A percentile compares a stretch with the other conserved stretches of the same genome.
These are phyloP conservation scores for Chromobotia macracanthus DNA, from an alignment of 2,797 vertebrate genomes.

Conservation along the genomic window DNA sequence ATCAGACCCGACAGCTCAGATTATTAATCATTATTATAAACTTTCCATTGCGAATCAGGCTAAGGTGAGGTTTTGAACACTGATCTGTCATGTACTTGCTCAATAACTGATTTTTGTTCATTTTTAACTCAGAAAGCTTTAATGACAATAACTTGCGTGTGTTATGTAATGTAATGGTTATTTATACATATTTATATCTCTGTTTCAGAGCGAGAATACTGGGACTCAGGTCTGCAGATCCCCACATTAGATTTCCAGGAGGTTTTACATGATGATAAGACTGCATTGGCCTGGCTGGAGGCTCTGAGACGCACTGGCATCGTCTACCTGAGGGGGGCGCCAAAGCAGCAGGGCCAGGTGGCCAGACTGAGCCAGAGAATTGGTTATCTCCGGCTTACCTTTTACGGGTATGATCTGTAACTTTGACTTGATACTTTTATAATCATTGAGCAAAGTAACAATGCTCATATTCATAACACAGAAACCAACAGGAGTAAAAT, in stretches of 20 bases:
- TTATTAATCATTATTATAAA: too few relatives aligned
- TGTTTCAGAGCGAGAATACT: slow-evolving; percentile 81
- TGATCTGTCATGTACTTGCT: too few relatives aligned
- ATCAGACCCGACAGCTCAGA: too few relatives aligned
- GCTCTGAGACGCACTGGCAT: slow-evolving; percentile 85
- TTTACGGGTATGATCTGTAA: slow-evolving; percentile 84
- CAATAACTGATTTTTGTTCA: too few relatives aligned
- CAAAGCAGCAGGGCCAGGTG: slow-evolving; percentile 81
- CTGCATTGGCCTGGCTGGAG: slow-evolving; percentile 84
- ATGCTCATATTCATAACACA: not conserved
- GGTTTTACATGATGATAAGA: slow-evolving; percentile 80
- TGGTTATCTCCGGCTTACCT: slow-evolving; percentile 90
- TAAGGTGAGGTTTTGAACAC: too few relatives aligned
- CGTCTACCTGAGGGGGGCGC: slow-evolving; percentile 86
- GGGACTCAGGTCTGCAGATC: slow-evolving; percentile 84
- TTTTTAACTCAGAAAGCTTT: not conserved
- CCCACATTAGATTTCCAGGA: slow-evolving; percentile 85
- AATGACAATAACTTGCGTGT: not conserved
- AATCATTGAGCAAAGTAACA: not conserved
- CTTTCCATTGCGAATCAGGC: too few relatives aligned
- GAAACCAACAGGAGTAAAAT: not conserved
- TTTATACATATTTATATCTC: not conserved
- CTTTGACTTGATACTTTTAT: not conserved
- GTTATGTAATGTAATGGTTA: not conserved
- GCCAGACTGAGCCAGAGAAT: slow-evolving; percentile 85